Percentiles rank a stretch among this genome's conserved stretches.
phyloP scores from a whole-genome alignment of 2,797 vertebrate genomes.

The Malacoraja senta region DNA sequence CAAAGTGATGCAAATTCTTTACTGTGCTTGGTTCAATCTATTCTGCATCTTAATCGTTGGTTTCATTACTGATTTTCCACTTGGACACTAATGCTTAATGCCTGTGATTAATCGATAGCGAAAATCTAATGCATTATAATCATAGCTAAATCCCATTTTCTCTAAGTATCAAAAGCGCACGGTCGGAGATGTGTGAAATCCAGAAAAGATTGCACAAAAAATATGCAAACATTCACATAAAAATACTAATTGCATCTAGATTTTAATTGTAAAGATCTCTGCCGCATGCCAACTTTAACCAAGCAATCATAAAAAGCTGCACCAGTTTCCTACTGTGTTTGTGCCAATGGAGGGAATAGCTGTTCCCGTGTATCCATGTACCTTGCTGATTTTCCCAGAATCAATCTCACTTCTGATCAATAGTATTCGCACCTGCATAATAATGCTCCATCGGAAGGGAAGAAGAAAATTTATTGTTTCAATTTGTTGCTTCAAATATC shows the following conservation, averaged over 20 bases:
- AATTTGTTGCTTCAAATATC: background rate
- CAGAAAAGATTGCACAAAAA: background rate
- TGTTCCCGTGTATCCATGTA: background rate
- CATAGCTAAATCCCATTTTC: constrained; percentile 22
- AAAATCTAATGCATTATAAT: constrained; percentile 15
- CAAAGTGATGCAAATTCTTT: constrained; percentile 18
- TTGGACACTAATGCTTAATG: constrained; percentile 29
- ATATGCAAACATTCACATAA: background rate
- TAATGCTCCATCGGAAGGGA: background rate
- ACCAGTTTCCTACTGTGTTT: background rate
- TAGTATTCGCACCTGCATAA: background rate
- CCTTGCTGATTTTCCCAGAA: background rate
- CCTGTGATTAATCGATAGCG: constrained; percentile 5
- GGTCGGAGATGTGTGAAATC: constrained; percentile 5
- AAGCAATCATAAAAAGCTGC: background rate
- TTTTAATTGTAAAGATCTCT: background rate
- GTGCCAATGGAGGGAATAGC: too few relatives aligned
- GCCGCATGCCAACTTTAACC: background rate
- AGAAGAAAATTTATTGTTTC: background rate
- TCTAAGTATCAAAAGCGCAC: background rate
- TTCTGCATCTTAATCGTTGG: constrained; percentile 15
- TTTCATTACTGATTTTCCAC: constrained; percentile 36
- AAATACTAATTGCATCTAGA: background rate
- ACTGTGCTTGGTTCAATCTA: constrained; percentile 26
- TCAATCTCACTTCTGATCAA: background rate